These are phyloP conservation scores for Trichoplusia ni DNA, from an alignment of 1,140 invertebrate species.

Conservation along the genomic window DNA sequence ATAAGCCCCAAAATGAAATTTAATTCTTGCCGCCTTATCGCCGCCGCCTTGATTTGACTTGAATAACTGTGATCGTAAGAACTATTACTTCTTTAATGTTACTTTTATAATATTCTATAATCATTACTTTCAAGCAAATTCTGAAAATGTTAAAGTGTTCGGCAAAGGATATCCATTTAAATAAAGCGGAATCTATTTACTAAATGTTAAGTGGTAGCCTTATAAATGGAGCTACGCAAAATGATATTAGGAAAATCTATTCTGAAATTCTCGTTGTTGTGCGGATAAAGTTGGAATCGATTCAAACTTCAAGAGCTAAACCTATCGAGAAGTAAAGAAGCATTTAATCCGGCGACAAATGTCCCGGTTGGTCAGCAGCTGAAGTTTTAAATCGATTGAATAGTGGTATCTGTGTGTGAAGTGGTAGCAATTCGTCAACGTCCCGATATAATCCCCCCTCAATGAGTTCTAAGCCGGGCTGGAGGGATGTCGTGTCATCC, in stretches of 20 bases:
- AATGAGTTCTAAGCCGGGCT: constrained; percentile 70
- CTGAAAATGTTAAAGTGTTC: too few species aligned
- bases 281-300: not conserved
- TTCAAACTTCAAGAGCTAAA: not conserved
- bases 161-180: too few species aligned
- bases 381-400: constrained; percentile 69
- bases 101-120: not conserved
- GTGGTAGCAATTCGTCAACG: constrained; percentile 72
- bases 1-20: constrained; percentile 55
- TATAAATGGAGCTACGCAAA: not conserved
- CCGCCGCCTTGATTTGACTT: constrained; percentile 14
- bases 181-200: too few species aligned
- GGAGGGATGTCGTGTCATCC: constrained; percentile 68
- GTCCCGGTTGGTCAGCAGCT: constrained; percentile 33
- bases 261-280: too few species aligned
- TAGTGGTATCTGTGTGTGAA: constrained; percentile 62
- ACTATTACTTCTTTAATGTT: not conserved
- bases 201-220: too few species aligned
- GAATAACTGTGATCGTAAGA: constrained; percentile 9
- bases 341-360: constrained; percentile 43
- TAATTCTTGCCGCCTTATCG: constrained; percentile 41
- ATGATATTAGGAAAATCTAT: not conserved
- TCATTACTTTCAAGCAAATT: not conserved
- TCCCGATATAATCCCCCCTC: constrained; percentile 73
- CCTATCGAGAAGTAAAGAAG: not conserved